Conservation (phyloP, 2,797 vertebrate species). For the Molossus molossus region DNA sequence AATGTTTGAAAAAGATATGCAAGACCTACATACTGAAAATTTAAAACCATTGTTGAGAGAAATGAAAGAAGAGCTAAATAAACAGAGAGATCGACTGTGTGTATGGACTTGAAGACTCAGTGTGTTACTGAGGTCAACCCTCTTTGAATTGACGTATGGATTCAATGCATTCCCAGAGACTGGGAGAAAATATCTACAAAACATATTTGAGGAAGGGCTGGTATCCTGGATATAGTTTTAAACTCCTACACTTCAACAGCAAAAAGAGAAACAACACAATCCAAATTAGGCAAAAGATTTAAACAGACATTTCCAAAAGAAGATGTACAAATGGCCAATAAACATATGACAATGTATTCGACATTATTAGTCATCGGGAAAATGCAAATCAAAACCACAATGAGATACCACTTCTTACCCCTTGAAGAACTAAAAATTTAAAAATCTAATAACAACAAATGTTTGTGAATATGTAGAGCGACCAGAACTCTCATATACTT, state of each 20-base stretch:
- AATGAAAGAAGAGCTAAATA: neutral
- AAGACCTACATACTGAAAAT: neutral
- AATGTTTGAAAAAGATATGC: neutral
- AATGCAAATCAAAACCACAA: neutral
- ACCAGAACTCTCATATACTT: neutral
- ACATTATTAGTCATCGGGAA: neutral
- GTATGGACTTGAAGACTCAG: neutral
- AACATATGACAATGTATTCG: neutral
- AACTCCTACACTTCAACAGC: neutral
- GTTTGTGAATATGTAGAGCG: neutral
- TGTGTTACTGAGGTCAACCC: neutral
- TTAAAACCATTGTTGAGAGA: neutral
- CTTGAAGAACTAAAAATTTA: neutral
- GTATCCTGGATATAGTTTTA: neutral
- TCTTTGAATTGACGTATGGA: neutral
- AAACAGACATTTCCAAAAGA: conserved; percentile 14
- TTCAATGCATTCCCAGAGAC: neutral
- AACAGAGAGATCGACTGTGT: neutral
- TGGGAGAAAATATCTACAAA: neutral
- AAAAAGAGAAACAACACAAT: neutral
- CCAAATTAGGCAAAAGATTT: neutral
- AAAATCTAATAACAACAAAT: neutral
- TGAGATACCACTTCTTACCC: neutral
- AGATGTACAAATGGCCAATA: neutral
- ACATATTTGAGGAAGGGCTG: neutral